Conservation (phyloP, 2,113 vertebrate species). For the Puntigrus tetrazona region DNA sequence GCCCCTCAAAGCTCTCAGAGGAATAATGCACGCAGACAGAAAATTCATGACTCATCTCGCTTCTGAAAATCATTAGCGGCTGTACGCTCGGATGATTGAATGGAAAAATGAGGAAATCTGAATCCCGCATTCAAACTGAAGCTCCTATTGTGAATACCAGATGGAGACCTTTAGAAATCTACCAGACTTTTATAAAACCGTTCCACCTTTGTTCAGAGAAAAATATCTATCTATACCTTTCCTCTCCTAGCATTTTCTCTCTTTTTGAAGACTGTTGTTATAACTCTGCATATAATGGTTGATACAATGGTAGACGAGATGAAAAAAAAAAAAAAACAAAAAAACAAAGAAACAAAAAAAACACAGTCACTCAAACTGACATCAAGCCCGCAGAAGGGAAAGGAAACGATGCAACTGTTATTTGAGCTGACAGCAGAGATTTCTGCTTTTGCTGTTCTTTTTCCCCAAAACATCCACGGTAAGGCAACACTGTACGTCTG, state of each 20-base stretch:
- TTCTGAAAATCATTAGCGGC: slow-evolving; percentile 39
- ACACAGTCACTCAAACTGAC: neutral
- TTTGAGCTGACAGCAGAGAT: neutral
- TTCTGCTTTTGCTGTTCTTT: slow-evolving; percentile 3
- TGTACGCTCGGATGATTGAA: slow-evolving; percentile 12
- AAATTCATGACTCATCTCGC: slow-evolving; percentile 43
- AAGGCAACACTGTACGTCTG: neutral
- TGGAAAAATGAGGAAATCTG: slow-evolving; percentile 34
- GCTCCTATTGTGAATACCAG: slow-evolving; percentile 35
- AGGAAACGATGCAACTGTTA: neutral
- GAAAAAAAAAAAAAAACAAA: neutral
- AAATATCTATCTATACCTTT: neutral
- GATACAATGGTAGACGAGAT: too few relatives aligned
- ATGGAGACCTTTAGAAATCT: slow-evolving; percentile 36
- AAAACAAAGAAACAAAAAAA: neutral
- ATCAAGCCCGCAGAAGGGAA: neutral
- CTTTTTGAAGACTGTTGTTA: neutral
- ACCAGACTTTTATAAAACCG: neutral
- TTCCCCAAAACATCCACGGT: neutral
- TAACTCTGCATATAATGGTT: neutral
- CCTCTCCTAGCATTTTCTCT: neutral
- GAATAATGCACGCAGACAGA: slow-evolving; percentile 18
- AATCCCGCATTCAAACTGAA: slow-evolving; percentile 11
- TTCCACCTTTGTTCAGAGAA: neutral
- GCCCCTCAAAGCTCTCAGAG: neutral